Evolutionary conservation across 2,797 vertebrate species (phyloP).

Genomic region (Gadopsis marmoratus): DNA sequence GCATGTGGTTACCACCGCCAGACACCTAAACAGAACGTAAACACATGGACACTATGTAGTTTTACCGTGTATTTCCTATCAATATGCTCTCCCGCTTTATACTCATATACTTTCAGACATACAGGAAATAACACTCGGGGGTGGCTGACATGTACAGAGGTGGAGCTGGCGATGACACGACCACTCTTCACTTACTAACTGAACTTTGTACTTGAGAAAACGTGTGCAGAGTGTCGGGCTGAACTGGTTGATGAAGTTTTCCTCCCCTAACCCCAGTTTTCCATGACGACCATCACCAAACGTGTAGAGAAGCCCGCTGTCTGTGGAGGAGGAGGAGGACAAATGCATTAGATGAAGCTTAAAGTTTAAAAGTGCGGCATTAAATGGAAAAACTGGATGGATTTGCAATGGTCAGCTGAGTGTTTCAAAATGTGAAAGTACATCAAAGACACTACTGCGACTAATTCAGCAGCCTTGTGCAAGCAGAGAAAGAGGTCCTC

Average conservation of each 20-base stretch:
- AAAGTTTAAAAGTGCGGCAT: neutral
- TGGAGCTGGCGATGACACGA: neutral
- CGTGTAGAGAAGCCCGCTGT: constrained; percentile 89
- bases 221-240: constrained; percentile 87
- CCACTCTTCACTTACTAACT: constrained; percentile 82
- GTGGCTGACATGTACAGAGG: too few species aligned
- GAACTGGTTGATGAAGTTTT: constrained; percentile 93
- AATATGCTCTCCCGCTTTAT: neutral
- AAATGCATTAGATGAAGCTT: neutral
- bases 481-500: neutral
- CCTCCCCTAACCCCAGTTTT: constrained; percentile 90
- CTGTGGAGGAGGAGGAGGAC: constrained; percentile 71
- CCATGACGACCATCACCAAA: constrained; percentile 92
- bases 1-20: constrained; percentile 90
- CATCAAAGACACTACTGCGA: neutral
- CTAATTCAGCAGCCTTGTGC: neutral
- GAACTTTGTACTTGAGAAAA: constrained; percentile 87
- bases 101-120: constrained; percentile 20
- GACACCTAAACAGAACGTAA: constrained; percentile 79
- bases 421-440: neutral
- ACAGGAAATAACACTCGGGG: neutral
- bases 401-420: too few species aligned
- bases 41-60: constrained; percentile 7
- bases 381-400: too few species aligned
- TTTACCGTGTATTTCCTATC: neutral